Conservation (phyloP, 2,113 vertebrate species). For the Gymnorhina tibicen region DNA sequence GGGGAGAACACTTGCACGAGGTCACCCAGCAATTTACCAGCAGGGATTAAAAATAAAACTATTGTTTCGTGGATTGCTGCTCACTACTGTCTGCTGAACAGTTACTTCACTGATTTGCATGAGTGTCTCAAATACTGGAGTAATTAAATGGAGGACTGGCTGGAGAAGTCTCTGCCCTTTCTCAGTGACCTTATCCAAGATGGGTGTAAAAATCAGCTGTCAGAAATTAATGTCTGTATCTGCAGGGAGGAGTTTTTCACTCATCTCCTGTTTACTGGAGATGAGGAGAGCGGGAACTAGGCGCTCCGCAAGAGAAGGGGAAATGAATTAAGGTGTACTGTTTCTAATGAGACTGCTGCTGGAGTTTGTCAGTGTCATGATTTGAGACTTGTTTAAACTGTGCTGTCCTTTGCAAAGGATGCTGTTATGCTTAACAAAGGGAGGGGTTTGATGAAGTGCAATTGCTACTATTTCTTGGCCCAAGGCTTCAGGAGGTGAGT, state of each 20-base stretch:
- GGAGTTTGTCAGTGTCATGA: slow-evolving; percentile 6
- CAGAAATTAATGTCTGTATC: neutral
- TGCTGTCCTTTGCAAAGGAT: slow-evolving; percentile 1
- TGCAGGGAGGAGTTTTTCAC: neutral
- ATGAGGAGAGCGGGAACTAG: neutral
- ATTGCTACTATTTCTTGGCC: neutral
- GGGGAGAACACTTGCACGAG: neutral
- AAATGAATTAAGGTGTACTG: slow-evolving; percentile 10
- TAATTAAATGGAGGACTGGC: neutral
- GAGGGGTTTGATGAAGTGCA: neutral
- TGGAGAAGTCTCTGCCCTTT: neutral
- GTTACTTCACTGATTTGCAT: neutral
- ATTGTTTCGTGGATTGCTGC: neutral
- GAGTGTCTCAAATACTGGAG: neutral
- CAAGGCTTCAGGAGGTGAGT: neutral
- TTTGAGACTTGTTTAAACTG: slow-evolving; percentile 29
- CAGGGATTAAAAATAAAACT: neutral
- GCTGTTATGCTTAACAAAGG: neutral
- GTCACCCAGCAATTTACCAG: neutral
- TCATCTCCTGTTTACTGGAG: slow-evolving; percentile 22
- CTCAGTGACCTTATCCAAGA: neutral
- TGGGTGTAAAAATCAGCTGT: neutral
- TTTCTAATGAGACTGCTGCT: slow-evolving; percentile 16
- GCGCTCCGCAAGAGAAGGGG: neutral
- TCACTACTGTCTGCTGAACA: neutral